Base-by-base conservation (phyloP, 2,797 vertebrate genomes). In the Dryobates pubescens region DNA sequence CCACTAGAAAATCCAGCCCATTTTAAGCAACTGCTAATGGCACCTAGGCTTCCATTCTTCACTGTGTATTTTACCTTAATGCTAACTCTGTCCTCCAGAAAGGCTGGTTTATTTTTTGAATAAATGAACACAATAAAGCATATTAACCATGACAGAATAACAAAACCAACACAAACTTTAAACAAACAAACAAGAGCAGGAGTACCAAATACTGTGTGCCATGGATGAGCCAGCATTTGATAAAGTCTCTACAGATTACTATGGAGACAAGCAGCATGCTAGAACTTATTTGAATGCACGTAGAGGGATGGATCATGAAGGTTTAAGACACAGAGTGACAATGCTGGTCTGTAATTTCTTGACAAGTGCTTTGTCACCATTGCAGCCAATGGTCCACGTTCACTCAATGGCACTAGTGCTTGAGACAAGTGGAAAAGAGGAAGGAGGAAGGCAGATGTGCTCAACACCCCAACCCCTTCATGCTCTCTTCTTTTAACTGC, bases 221-320 rank as follows among this genome's bases (percentile, higher is more conserved):
- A 24, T 2, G 3, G 32, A 56, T 43, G 51, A 68, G 27, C 56
- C 30, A 1, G 3, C 56, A 22, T 54, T 76, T 57, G 9, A 17
- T 1, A 67, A 43, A 57, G 13, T 24, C 49, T 45, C 61, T 59
- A 6, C 9, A 53, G 34, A 19, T 9, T n/a, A 30, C 4, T 12
- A 10, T 4, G 0, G 0, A 53, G 30, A 62, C 2, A 5, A 69
- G 32, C 49, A 69, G 49, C 18, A 5, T 6, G 8, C 30, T 26
- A 47, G 23, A 41, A 51, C 1, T 0, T 10, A 30, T 5, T 19
- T 47, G 54, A 77, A 65, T 13, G 16, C 32, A 18, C 26, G 19
- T 3, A 26, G 29, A 43, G 1, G 23, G 61, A 34, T 16, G 23
- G 24, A 75, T 4, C 47, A 32, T 2, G 30, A 63, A 19, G 13